Evolutionary conservation across 2,888 invertebrate genomes (phyloP), one percentile per base, ranked within the genome.

Genomic region (Tenthredo amoena): DNA sequence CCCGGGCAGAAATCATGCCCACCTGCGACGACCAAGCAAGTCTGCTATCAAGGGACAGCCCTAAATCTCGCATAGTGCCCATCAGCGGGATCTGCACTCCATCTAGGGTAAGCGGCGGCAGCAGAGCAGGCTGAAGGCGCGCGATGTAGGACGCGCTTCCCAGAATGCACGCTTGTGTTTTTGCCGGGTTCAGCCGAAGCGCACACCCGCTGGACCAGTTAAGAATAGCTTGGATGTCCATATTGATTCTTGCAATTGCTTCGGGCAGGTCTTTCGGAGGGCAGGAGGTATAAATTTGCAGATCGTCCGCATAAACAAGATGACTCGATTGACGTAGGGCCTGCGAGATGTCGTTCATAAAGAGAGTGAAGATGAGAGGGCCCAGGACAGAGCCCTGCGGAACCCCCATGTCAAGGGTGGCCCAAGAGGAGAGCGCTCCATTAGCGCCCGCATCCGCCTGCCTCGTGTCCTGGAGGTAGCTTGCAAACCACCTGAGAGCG

Each of bases 401-500:
- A 0, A 76, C 76, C 9, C 47, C 76, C 15, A 31, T 34, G 15
- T 18, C 34, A 0, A 47, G 50, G 2, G 31, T 4, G 5, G 7
- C 9, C 76, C 76, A 50, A 6, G 76, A 18, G 6, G 50, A 76
- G 0, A 76, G 3, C 4, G 7, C 50, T 18, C 47, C 76, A 15
- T 26, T 26, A 18, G 76, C 1, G 47, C 47, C 76, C 12, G 9
- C 26, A 5, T 50, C 76, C 6, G 76, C 76, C 18, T 76, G 76
- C 7, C 10, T 26, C 18, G 50, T 76, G 1, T 31, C 76, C 12
- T 31, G 76, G 1, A 76, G 50, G 18, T 76, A 76, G 5, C 50
- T 31, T 0, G 72, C 31, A 12, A 55, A 10, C 47, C 76, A 76
- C 6, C 5, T 26, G 90, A 94, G 94, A 26, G 94, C 94, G 88